phyloP scores from a whole-genome alignment of 2,113 vertebrate species.

The Indicator maculatus region DNA sequence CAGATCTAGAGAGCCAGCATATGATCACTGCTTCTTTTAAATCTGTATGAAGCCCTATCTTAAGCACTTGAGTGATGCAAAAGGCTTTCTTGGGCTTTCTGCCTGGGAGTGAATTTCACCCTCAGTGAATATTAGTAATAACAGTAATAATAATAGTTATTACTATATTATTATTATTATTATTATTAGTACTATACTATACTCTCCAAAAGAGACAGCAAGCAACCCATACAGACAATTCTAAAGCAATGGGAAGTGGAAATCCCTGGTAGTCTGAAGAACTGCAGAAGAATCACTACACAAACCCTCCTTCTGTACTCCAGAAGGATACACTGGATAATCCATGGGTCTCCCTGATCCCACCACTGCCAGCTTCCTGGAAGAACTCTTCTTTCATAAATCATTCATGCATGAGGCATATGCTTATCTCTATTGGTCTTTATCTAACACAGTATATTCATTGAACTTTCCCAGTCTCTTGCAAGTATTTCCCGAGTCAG shows the following conservation, averaged over 20 bases:
- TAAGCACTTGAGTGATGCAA: neutral
- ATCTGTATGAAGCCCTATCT: neutral
- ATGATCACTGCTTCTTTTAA: neutral
- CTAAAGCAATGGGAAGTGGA: neutral
- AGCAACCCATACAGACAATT: neutral
- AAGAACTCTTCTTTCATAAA: neutral
- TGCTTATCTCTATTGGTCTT: neutral
- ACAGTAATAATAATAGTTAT: too few relatives aligned
- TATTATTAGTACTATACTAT: too few relatives aligned
- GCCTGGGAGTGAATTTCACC: neutral
- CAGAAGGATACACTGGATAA: neutral
- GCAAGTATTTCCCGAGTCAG: accelerated
- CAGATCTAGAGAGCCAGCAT: neutral
- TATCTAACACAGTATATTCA: neutral
- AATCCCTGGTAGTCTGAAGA: neutral
- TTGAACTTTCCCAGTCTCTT: neutral
- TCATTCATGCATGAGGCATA: neutral
- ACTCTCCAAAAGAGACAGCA: neutral
- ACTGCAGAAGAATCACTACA: accelerated
- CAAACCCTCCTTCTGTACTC: neutral
- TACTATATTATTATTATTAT: too few relatives aligned
- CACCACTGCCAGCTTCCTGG: neutral
- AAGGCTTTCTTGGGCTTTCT: neutral
- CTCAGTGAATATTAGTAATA: neutral
- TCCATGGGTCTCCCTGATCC: accelerated